Conservation (phyloP, 2,888 invertebrate genomes). For the Chymomyza fuscimana region DNA sequence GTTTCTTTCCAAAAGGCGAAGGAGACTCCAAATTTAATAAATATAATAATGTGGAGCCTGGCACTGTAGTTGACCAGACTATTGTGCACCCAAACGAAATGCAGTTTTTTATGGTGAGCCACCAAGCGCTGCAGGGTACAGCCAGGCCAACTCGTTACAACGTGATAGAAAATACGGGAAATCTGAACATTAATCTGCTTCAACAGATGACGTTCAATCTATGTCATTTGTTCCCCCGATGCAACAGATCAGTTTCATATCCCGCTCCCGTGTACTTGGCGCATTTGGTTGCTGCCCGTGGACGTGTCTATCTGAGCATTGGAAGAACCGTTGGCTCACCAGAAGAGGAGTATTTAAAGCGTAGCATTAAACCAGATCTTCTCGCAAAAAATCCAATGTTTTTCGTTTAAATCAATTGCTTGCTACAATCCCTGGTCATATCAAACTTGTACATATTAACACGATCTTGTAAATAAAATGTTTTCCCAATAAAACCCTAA, state of each 20-base stretch:
- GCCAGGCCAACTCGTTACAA: conserved; percentile 93
- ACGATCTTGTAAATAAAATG: too few species aligned
- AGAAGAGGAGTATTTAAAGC: conserved; percentile 80
- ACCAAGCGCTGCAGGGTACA: conserved; percentile 88
- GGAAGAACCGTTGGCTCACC: conserved; percentile 68
- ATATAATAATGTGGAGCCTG: conserved; percentile 89
- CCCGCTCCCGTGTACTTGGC: conserved; percentile 94
- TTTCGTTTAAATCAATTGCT: conserved; percentile 82
- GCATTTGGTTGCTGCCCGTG: conserved; percentile 90
- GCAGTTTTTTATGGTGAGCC: conserved; percentile 92
- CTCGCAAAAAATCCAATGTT: conserved; percentile 84
- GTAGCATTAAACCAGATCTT: conserved; percentile 82
- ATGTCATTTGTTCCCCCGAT: conserved; percentile 92
- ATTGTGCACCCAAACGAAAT: conserved; percentile 93
- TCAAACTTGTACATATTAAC: too few species aligned
- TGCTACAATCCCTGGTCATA: too few species aligned
- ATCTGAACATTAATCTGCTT: conserved; percentile 86
- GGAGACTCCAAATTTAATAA: conserved; percentile 79
- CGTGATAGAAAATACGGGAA: conserved; percentile 89
- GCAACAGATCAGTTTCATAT: conserved; percentile 90
- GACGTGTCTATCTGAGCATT: conserved; percentile 74
- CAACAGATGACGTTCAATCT: conserved; percentile 90
- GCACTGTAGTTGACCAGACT: conserved; percentile 91
- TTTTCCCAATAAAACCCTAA: too few species aligned
- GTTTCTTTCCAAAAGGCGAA: conserved; percentile 80